Evolutionary conservation across 2,888 invertebrate species (phyloP), one percentile per base, ranked within the genome.

Genomic region (Chromoteleia sp.): DNA sequence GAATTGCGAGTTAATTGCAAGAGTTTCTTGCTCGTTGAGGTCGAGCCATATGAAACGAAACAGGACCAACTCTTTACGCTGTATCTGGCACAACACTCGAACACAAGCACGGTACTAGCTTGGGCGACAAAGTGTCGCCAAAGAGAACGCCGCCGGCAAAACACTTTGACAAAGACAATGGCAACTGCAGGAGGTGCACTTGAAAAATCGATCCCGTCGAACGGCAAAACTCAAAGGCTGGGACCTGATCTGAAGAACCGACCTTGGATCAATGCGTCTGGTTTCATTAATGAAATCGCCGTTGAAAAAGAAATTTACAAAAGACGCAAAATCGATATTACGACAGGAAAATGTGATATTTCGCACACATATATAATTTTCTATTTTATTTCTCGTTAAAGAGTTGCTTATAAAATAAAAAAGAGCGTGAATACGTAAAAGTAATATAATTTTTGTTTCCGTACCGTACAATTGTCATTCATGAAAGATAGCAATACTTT

Each of bases 191-290:
- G 48, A 82, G 84, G 50, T 78, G 74, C 84, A 85, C 87, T 87
- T 83, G 80, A 84, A 85, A 75, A 87, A 89, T 88, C 88, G 88
- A 89, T 89, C 86, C 86, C 80, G 75, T 76, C 83, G 58, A 82
- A 86, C 80, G 82, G 68, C 84, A 81, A 19, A 41, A 81, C 84
- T 65, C 85, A 79, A 58, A 70, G 61, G 43, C 80, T 67, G 75
- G 75, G 48, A 68, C 80, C 70, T 73, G 76, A 65, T 52, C 36
- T 30, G 17, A 74, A 75, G 14, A 52, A 68, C 19, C 56, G 74
- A 81, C 81, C 77, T 78, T 82, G 63, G 61, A 75, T 75, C 50
- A 52, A 54, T 75, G 43, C 59, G 19, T 48, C 43, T 25, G 7
- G 7, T 50, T 63, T 59, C 54, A 63, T 77, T 63, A 70, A 70